Conservation (phyloP, 2,797 vertebrate species). For the Eremophila alpestris region DNA sequence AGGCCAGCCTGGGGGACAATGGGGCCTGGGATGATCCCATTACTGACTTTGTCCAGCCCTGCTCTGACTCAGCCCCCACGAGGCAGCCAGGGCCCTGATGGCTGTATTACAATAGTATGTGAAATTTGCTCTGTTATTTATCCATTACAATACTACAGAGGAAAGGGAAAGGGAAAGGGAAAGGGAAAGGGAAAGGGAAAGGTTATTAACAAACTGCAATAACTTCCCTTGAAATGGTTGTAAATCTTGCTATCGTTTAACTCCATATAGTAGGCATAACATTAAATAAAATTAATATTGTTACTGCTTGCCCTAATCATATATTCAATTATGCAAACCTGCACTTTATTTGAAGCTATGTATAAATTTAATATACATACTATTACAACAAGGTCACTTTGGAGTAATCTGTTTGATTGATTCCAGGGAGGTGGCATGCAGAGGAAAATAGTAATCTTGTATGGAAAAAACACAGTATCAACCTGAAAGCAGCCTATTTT, state of each 20-base stretch:
- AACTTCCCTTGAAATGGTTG: not conserved
- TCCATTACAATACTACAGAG: not conserved
- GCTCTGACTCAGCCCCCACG: accelerated
- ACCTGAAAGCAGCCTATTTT: not conserved
- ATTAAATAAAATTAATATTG: constrained; percentile 22
- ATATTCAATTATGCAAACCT: not conserved
- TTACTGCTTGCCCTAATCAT: not conserved
- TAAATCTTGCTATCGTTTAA: constrained; percentile 26
- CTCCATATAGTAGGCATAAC: not conserved
- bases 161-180: too few species aligned
- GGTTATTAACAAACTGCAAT: not conserved
- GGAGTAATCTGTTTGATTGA: constrained; percentile 37
- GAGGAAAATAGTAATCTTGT: not conserved
- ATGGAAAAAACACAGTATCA: not conserved
- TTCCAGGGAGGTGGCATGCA: not conserved
- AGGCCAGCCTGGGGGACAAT: accelerated
- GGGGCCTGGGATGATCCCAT: not conserved
- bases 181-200: too few species aligned
- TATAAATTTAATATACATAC: constrained; percentile 22
- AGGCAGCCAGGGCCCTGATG: not conserved
- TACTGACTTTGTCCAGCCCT: not conserved
- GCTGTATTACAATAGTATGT: not conserved
- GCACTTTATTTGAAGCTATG: not conserved
- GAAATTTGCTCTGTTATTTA: not conserved
- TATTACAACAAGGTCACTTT: constrained; percentile 36